phyloP scores from a whole-genome alignment of 2,888 invertebrate species.

The Nephrotoma flavescens region DNA sequence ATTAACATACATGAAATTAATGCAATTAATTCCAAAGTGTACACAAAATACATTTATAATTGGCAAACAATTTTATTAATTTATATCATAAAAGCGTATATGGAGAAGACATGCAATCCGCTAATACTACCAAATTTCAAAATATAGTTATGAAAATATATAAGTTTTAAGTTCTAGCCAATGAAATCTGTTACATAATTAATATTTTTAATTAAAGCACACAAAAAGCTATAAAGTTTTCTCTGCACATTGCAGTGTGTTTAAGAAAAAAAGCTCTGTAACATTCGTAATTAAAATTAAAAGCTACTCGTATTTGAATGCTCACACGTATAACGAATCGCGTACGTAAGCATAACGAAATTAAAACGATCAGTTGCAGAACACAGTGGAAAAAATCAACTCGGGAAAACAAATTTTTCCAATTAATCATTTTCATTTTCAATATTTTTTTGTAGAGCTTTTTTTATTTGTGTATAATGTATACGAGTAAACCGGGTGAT shows the following conservation, averaged over 20 bases:
- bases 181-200: neutral
- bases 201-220: neutral
- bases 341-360: neutral
- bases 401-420: neutral
- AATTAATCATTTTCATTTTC: neutral
- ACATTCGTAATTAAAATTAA: neutral
- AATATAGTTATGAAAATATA: too few relatives aligned
- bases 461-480: neutral
- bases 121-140: neutral
- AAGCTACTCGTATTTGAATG: neutral
- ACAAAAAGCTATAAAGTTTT: neutral
- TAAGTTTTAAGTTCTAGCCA: neutral
- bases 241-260: neutral
- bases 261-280: neutral
- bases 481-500: neutral
- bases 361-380: neutral
- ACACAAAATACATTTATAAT: neutral
- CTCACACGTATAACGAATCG: neutral
- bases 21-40: neutral
- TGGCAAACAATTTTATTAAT: neutral
- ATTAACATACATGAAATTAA: neutral
- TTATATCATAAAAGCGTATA: neutral
- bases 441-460: neutral
- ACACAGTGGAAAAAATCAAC: neutral
- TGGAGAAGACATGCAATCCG: neutral